Base-by-base conservation (phyloP, 2,888 invertebrate genomes). In the Danaus chrysippus region DNA sequence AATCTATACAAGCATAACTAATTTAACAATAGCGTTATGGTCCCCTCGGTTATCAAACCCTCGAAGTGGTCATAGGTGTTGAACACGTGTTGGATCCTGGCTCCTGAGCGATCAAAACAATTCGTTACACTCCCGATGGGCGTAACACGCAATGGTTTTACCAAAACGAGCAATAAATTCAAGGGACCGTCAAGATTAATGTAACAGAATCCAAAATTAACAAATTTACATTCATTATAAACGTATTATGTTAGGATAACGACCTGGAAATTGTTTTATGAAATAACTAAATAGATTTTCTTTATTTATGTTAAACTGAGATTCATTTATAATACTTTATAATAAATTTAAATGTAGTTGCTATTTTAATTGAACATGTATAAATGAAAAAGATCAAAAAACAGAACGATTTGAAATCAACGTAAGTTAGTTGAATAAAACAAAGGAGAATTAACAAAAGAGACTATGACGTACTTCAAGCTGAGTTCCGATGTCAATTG, bases 21-120 rank as follows among this genome's bases (percentile, higher is more conserved):
- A 86, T 83, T 77, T 79, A 69, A 76, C 81, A 77, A 86, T 87
- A 85, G 82, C 76, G 76, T 74, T 79, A 84, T 83, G 76, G 79
- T 73, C 72, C 74, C 76, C 81, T 77, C 83, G 79, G 75, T 73
- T 76, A 73, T 70, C 66, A 63, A 56, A 64, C 73, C 82, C 82
- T 82, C 79, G 71, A 79, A 77, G 76, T 76, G 78, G 77, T 78
- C 77, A 74, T 73, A 82, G 82, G 83, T 83, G 84, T 82, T 72
- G 85, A 87, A 87, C 89, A 90, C 89, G 89, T 89, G 89, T 86
- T 87, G 76, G 75, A 78, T 83, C 82, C 82, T 78, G 76, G 78
- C 82, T 76, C 73, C 70, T 67, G 66, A 69, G 73, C 80, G 81
- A 84, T 84, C 79, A 81, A 78, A 75, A 79, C 81, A 73, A 88